A percentile compares a stretch with the other conserved stretches of the same genome.
phyloP scores from a whole-genome alignment of 2,113 vertebrate genomes.

The Dromas ardeola region DNA sequence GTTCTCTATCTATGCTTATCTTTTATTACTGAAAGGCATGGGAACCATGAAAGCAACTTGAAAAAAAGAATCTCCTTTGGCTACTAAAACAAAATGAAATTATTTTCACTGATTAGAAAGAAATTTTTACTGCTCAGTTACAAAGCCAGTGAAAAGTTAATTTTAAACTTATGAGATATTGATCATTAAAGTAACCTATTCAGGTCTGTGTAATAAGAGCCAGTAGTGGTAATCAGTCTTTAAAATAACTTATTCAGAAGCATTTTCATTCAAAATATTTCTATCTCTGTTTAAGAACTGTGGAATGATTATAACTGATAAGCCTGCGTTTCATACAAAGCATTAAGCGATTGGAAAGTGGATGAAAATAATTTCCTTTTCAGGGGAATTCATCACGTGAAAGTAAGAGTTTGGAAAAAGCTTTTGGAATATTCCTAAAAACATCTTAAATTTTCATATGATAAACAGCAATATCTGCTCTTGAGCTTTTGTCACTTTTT shows the following conservation, averaged over 20 bases:
- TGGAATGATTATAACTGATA: not conserved
- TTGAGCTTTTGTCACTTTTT: not conserved
- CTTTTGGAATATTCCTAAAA: not conserved
- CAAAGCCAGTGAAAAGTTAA: not conserved
- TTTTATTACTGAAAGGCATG: not conserved
- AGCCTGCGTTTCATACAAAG: not conserved
- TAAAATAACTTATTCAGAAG: not conserved
- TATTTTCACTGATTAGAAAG: not conserved
- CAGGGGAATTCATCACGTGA: not conserved
- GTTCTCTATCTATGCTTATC: not conserved
- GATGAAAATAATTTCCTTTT: not conserved
- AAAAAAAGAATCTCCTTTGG: not conserved
- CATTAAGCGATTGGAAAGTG: not conserved
- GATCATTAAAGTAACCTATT: not conserved
- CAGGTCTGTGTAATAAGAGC: not conserved
- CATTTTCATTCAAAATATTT: not conserved
- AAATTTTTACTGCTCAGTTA: not conserved
- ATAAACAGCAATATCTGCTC: not conserved
- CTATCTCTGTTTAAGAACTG: not conserved
- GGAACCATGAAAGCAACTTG: not conserved
- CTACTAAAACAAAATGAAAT: not conserved
- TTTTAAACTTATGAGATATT: not conserved
- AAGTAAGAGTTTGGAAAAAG: not conserved
- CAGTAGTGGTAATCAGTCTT: not conserved
- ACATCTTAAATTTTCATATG: not conserved